Evolutionary conservation across 1,140 invertebrate species (phyloP), one percentile per base, ranked within the genome.

Genomic region (Cyclina sinensis): DNA sequence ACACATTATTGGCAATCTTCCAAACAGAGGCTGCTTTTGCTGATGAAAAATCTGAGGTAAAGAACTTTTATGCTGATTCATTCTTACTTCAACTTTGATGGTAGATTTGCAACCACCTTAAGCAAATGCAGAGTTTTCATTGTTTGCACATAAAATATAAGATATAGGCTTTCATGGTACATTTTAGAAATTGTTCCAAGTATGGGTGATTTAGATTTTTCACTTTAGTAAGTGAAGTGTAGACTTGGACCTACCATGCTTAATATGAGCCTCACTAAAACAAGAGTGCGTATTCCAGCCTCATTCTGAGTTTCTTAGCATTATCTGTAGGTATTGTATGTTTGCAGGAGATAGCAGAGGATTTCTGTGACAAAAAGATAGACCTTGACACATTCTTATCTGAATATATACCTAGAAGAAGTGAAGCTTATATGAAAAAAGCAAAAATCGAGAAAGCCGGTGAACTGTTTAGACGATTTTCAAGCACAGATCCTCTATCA

Each of bases 401-500:
- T 48, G 96, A 98, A 82, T 98, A 98, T 95, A 95, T 97, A 74
- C 96, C 96, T 1, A 96, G 97, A 90, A 96, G 98, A 16, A 98
- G 97, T 93, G 94, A 97, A 46, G 98, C 98, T 96, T 98, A 98
- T 93, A 91, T 98, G 59, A 96, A 97, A 54, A 97, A 97, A 93
- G 97, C 98, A 0, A 98, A 98, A 96, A 97, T 97, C 21, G 98
- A 98, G 80, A 98, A 98, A 96, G 97, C 98, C 97, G 96, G 96
- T 80, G 98, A 98, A 94, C 93, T 98, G 1, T 96, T 98, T 48
- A 96, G 91, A 85, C 87, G 91, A 16, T 76, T 83, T 37, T 16
- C 43, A 54, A 14, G 51, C 48, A 5, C 59, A 30, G 27, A 37
- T 73, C n/a, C 39, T 35, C 46, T 48, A 30, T n/a, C 62, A 46